Conservation (phyloP, 2,113 vertebrate genomes). For the Oceanodroma tethys region DNA sequence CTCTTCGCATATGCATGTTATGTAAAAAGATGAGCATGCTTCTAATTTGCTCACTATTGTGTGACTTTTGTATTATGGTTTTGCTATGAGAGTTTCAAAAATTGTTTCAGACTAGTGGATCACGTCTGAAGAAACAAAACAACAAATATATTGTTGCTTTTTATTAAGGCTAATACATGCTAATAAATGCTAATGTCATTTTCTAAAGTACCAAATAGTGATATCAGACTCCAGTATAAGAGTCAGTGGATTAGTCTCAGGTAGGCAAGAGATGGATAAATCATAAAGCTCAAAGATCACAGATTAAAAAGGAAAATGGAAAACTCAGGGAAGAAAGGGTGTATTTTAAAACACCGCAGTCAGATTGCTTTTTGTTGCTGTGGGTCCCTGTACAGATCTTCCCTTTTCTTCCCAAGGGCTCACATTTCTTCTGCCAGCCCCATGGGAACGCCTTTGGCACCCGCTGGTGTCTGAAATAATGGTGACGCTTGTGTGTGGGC, state of each 20-base stretch:
- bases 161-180: slow-evolving; percentile 56
- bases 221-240: neutral
- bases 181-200: slow-evolving; percentile 43
- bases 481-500: neutral
- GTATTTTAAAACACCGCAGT: neutral
- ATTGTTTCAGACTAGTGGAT: slow-evolving; percentile 39
- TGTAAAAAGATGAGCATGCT: slow-evolving; percentile 37
- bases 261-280: neutral
- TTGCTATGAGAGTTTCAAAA: slow-evolving; percentile 37
- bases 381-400: neutral
- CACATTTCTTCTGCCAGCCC: neutral
- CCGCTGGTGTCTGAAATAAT: neutral
- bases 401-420: neutral
- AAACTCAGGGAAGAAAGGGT: neutral
- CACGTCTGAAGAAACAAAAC: slow-evolving; percentile 27
- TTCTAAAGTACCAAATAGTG: neutral
- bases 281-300: neutral
- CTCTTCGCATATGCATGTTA: slow-evolving; percentile 55
- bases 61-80: slow-evolving; percentile 34
- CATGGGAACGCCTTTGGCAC: rapidly evolving
- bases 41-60: slow-evolving; percentile 48
- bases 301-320: neutral
- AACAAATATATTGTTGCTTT: slow-evolving; percentile 24
- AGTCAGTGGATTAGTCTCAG: neutral
- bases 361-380: neutral